Conservation (phyloP, 2,113 vertebrate genomes). For the Calyptomena viridis region DNA sequence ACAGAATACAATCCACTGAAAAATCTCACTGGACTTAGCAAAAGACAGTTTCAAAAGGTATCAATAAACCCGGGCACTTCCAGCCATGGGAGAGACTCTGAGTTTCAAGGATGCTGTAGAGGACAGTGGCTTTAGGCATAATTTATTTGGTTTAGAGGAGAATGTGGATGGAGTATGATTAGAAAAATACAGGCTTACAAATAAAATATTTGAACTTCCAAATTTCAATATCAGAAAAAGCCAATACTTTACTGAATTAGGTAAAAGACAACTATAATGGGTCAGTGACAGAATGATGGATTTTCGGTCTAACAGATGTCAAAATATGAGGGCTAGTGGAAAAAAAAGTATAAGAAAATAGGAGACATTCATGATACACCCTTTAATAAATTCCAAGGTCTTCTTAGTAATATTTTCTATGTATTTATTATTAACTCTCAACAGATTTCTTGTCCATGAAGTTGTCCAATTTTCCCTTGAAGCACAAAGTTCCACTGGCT, state of each 20-base stretch:
- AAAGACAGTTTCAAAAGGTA: not conserved
- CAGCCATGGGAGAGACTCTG: not conserved
- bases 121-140: not conserved
- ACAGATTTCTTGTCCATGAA: not conserved
- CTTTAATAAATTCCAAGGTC: not conserved
- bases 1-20: not conserved
- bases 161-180: not conserved
- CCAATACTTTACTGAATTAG: not conserved
- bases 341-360: not conserved
- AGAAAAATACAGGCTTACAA: not conserved
- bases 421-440: not conserved
- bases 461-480: not conserved
- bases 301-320: not conserved
- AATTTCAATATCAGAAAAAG: constrained; percentile 1
- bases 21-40: not conserved
- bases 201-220: not conserved
- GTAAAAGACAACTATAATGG: not conserved
- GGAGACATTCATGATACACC: not conserved
- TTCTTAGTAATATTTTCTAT: not conserved
- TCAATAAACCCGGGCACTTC: not conserved
- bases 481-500: not conserved
- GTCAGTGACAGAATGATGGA: not conserved
- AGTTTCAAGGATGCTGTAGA: not conserved
- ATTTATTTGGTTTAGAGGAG: not conserved
- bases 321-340: not conserved